phyloP scores from a whole-genome alignment of 2,888 invertebrate species.

The Nomada hirtipes region DNA sequence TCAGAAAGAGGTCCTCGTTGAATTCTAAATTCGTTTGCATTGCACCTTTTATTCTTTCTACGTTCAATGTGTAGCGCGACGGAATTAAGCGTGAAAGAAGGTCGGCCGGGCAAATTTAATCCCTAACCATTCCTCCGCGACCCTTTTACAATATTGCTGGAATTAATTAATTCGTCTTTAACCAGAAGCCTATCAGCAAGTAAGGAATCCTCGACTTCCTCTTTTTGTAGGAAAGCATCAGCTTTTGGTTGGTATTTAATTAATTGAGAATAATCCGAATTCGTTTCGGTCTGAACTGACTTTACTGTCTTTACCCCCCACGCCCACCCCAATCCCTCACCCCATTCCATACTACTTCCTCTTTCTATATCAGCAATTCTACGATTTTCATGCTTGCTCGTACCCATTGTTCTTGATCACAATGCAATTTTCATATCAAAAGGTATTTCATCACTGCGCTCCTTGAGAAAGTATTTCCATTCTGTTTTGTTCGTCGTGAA shows the following conservation, averaged over 20 bases:
- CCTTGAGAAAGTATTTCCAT: constrained; percentile 7
- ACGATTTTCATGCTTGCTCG: constrained; percentile 41
- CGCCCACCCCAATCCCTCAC: too few relatives aligned
- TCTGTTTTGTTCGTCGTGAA: neutral
- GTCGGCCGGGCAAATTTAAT: constrained; percentile 45
- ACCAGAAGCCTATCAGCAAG: constrained; percentile 44
- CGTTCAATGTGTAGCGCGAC: constrained; percentile 44
- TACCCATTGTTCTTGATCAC: constrained; percentile 57
- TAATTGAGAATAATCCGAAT: constrained; percentile 69
- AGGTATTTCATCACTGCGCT: constrained; percentile 65
- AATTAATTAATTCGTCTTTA: constrained; percentile 66
- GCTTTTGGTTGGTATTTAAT: constrained; percentile 64
- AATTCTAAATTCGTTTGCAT: constrained; percentile 55
- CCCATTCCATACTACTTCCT: constrained; percentile 29
- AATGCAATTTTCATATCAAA: constrained; percentile 41
- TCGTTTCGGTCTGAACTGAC: constrained; percentile 44
- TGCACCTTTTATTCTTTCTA: constrained; percentile 38
- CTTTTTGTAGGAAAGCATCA: constrained; percentile 13
- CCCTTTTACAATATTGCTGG: constrained; percentile 17
- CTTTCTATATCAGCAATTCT: constrained; percentile 38
- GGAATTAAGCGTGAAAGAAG: constrained; percentile 31
- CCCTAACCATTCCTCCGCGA: constrained; percentile 8
- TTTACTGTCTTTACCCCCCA: constrained; percentile 9
- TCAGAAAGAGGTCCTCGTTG: constrained; percentile 47
- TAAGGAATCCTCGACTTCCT: constrained; percentile 28